These are phyloP conservation scores for Thecophora atra DNA, from an alignment of 2,888 invertebrate genomes.

Conservation along the genomic window DNA sequence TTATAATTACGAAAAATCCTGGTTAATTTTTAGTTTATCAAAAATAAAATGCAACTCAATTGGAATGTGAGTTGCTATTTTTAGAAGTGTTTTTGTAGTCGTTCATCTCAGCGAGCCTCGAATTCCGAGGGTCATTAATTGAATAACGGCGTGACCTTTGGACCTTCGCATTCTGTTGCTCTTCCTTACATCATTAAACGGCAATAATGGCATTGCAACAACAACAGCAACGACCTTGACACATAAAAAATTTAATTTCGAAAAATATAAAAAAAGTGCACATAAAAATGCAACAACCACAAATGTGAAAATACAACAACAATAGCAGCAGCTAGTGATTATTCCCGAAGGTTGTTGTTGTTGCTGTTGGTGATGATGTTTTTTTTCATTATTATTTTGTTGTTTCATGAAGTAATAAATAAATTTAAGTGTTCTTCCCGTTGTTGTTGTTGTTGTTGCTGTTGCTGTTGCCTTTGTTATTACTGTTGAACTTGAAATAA, in stretches of 20 bases:
- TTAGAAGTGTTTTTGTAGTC: no score
- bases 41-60: no score
- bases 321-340: neutral
- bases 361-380: neutral
- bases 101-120: neutral
- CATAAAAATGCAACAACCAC: slow-evolving; percentile 19
- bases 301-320: slow-evolving; percentile 16
- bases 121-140: neutral
- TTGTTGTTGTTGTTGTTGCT: slow-evolving; percentile 15
- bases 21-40: no score
- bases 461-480: slow-evolving; percentile 20
- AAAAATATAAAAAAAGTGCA: slow-evolving; percentile 26
- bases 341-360: neutral
- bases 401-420: slow-evolving; percentile 32
- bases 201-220: neutral
- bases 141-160: neutral
- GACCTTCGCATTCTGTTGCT: neutral
- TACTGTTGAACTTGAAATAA: slow-evolving; percentile 35
- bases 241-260: slow-evolving; percentile 33
- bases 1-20: no score
- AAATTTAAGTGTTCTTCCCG: slow-evolving; percentile 29
- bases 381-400: slow-evolving; percentile 11
- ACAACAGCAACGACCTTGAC: slow-evolving; percentile 12
- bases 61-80: no score
- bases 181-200: neutral